Base-by-base conservation (phyloP, 1,140 invertebrate genomes). In the Orchesella cincta region DNA sequence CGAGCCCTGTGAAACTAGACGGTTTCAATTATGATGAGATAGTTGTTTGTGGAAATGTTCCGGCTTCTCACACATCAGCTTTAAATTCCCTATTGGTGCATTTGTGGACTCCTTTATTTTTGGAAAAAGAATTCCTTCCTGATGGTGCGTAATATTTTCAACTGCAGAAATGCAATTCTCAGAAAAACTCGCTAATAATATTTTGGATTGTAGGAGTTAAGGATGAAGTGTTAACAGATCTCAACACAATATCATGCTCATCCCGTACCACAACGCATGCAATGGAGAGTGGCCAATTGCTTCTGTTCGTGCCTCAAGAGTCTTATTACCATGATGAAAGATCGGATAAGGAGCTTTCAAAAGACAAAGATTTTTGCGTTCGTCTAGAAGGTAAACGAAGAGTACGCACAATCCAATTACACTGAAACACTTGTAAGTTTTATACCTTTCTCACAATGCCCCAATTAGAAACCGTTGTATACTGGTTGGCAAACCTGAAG, bases 301-400 rank as follows among this genome's bases (percentile, higher is more conserved):
- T 93, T 86, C 88, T 90, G 26, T 93, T 92, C 8, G n/a, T 67
- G 8, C 88, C 94, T 77, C 93, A 93, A 0, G 89, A 94, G 3
- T 86, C 96, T 14, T 95, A 94, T 86, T 90, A 95, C 77, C 94
- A 94, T 8, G 88, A 67, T 92, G 93, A 84, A 91, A 90, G 14
- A 86, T 86, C 28, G 85, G 89, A 74, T 86, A 90, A 74, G 90
- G 89, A 72, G 86, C 88, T 51, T 90, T 90, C 88, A 74, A 86
- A 87, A 64, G 90, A 94, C 85, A 90, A 93, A 80, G 92, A 94
- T 79, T 85, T 95, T 35, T 88, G 94, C 39, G 92, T 93, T 84
- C 88, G 92, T 81, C 84, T 96, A 16, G 94, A 96, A 88, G n/a
- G n/a, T n/a, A n/a, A n/a, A n/a, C n/a, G n/a, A n/a, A n/a, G n/a